Evolutionary conservation across 2,797 vertebrate genomes (phyloP), one percentile per base, ranked within the genome.

Genomic region (Staurois parvus): DNA sequence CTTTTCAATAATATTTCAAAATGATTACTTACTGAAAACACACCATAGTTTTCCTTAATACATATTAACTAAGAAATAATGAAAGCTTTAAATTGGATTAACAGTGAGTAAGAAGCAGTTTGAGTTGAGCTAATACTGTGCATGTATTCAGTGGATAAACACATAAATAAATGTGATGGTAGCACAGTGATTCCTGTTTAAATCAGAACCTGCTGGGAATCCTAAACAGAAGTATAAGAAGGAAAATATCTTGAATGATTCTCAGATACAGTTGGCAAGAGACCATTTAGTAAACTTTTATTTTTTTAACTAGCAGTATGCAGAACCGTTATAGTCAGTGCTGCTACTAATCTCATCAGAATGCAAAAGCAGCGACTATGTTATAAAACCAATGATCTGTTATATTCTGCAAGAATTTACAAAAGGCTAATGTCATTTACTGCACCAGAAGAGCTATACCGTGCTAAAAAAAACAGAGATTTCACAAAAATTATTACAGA

Each of bases 351-450:
- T 96, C 95, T 95, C 95, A 96, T 96, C 95, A 95, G 94, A 95
- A 96, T 96, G 95, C 95, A 96, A 95, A 96, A 94, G 94, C 95
- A 95, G 94, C 93, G 92, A 96, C 95, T 96, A 94, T 96, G 95
- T 96, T 95, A 96, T 96, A 96, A 96, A 96, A 95, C 94, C 95
- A 96, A 96, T 95, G 95, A 96, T 96, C 95, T 96, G 95, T 96
- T 95, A 95, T 95, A 96, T 95, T 95, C 95, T 95, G 94, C 94
- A 95, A 95, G 95, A 95, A 95, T 96, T 96, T 96, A 96, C 94
- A 95, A 95, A 96, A 96, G 95, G 94, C 94, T 96, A 95, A 95
- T 96, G 95, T 95, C 95, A 96, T 95, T 96, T 96, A 94, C 94
- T 94, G 94, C 93, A 94, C 93, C 92, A 94, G 82, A 92, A 95